Percentiles rank a stretch among this genome's conserved stretches.
Conservation (phyloP, 2,797 vertebrate species). For the Synanceia verrucosa region DNA sequence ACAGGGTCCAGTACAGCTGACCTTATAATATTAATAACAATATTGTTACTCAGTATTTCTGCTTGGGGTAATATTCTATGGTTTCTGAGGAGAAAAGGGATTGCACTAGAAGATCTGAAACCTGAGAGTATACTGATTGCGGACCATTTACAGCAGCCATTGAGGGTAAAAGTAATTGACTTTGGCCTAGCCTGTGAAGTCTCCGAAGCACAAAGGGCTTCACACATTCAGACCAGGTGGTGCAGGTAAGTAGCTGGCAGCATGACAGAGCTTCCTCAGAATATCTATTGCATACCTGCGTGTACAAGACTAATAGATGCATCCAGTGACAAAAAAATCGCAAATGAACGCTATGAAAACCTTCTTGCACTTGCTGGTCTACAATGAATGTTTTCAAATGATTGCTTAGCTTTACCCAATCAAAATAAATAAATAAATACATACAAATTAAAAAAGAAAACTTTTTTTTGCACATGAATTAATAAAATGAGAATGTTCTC, state of each 20-base stretch:
- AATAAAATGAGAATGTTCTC: not conserved
- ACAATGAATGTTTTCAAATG: not conserved
- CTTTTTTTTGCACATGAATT: not conserved
- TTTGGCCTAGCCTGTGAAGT: constrained; percentile 39
- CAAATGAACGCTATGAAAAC: not conserved
- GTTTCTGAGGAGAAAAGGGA: constrained; percentile 28
- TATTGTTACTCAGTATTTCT: constrained; percentile 26
- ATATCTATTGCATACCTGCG: constrained; percentile 14
- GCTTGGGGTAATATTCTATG: not conserved
- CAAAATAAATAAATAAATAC: not conserved
- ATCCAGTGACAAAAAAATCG: not conserved
- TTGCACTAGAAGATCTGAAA: constrained; percentile 32
- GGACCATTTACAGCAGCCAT: constrained; percentile 34
- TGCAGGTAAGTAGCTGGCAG: constrained; percentile 32
- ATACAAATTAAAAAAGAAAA: not conserved
- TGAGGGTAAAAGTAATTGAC: constrained; percentile 45
- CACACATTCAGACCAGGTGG: constrained; percentile 48
- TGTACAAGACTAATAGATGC: not conserved
- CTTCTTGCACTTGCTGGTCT: not conserved
- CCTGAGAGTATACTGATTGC: constrained; percentile 28
- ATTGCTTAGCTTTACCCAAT: not conserved
- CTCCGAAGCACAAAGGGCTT: constrained; percentile 35
- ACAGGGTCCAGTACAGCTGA: constrained; percentile 14
- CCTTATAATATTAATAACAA: constrained; percentile 32
- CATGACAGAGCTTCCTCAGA: constrained; percentile 3